Evolutionary conservation across 2,113 vertebrate genomes (phyloP).

Genomic region (Heterocephalus glaber): DNA sequence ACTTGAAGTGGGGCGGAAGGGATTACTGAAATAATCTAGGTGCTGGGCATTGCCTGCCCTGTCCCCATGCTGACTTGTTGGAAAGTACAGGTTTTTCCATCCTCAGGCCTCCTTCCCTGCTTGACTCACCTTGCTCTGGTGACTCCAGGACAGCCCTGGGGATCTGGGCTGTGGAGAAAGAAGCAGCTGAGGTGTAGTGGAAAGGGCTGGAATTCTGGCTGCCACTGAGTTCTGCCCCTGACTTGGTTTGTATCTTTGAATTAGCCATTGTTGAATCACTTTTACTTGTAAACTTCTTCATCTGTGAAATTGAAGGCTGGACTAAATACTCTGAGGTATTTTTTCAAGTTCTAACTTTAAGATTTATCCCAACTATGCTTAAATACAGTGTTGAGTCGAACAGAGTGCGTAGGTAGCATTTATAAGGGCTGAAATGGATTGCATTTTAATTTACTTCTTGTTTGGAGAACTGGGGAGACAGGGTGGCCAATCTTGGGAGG

Average conservation of each 20-base stretch:
- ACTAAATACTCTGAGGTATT: background rate
- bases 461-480: background rate
- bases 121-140: background rate
- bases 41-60: background rate
- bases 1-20: background rate
- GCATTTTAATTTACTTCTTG: background rate
- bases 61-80: background rate
- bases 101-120: background rate
- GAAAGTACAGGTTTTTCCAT: background rate
- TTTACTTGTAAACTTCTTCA: background rate
- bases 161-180: background rate
- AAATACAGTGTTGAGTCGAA: background rate
- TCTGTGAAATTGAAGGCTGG: background rate
- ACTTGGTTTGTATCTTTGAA: background rate
- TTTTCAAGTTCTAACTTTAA: background rate
- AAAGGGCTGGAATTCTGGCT: background rate
- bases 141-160: background rate
- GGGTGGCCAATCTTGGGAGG: background rate
- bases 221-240: background rate
- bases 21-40: background rate
- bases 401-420: background rate
- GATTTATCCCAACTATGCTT: background rate
- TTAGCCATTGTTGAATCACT: background rate
- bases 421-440: background rate
- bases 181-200: background rate